Evolutionary conservation across 2,888 invertebrate species (phyloP), one percentile per base, ranked within the genome.

Genomic region (Lepas anatifera): DNA sequence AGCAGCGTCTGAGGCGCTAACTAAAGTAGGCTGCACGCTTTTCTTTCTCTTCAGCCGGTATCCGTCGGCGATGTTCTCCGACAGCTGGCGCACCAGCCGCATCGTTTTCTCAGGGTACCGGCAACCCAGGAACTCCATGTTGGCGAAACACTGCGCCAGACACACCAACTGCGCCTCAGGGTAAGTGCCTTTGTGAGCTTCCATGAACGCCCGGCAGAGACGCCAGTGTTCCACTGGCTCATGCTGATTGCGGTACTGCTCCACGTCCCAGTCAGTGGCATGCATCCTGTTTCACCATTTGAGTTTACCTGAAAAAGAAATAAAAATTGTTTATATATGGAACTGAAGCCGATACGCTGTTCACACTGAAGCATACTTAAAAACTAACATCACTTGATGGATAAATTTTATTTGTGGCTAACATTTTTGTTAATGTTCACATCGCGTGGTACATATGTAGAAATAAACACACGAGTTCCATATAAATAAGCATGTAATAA

Each of bases 191-290:
- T 88, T 87, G 77, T 95, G 92, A 2, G 86, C 84, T 68, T 85
- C 76, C 83, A 96, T 87, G 78, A 97, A 96, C 73, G 85, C 85
- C 68, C 85, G 85, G 18, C 92, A 83, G 29, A 96, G 83, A 73
- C 87, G 86, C 96, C 96, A 96, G 76, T 96, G 95, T 73, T 93
- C 90, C 50, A 91, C 90, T 39, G 91, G 90, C 79, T 96, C 96
- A 76, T 90, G 89, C 7, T 73, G 72, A 64, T 75, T 73, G 87
- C 91, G 16, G 87, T 86, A 75, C 86, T 87, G 70, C 43, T 92
- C 89, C 3, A 92, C 83, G 75, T 92, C 87, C 90, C 90, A 92
- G 75, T 83, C 50, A 18, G 70, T 73, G 37, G 72, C 39, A 2
- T 66, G n/a, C n/a, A n/a, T n/a, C n/a, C n/a, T n/a, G n/a, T n/a